These are phyloP conservation scores for Lutjanus argentimaculatus DNA, from an alignment of 2,797 vertebrate genomes.

Conservation along the genomic window DNA sequence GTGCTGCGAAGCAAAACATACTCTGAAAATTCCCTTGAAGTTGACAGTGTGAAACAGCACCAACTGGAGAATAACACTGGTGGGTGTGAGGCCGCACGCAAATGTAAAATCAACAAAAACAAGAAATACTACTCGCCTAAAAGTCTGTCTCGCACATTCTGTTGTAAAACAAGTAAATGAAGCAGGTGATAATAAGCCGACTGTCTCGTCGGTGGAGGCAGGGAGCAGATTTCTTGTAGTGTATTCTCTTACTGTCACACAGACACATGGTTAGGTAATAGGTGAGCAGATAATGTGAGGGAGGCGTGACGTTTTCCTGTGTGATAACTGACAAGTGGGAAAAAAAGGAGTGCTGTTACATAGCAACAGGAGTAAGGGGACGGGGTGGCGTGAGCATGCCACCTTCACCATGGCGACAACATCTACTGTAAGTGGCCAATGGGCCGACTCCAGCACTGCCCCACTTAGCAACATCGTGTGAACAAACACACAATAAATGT, in stretches of 20 bases:
- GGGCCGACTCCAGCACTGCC: slow-evolving; percentile 32
- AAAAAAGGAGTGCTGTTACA: slow-evolving; percentile 54
- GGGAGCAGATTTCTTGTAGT: neutral
- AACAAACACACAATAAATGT: slow-evolving; percentile 39
- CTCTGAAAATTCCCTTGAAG: slow-evolving; percentile 54
- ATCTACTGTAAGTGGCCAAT: slow-evolving; percentile 65
- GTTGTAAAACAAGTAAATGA: slow-evolving; percentile 3
- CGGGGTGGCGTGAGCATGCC: slow-evolving; percentile 35
- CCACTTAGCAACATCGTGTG: slow-evolving; percentile 36
- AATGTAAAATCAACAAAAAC: slow-evolving; percentile 11
- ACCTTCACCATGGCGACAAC: slow-evolving; percentile 76
- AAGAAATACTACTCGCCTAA: slow-evolving; percentile 9
- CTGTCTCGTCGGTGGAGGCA: neutral
- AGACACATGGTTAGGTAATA: slow-evolving; percentile 2
- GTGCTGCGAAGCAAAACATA: slow-evolving; percentile 52
- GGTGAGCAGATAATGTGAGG: slow-evolving; percentile 53
- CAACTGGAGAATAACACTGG: slow-evolving; percentile 44
- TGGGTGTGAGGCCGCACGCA: slow-evolving; percentile 45
- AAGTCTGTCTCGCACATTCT: slow-evolving; percentile 16
- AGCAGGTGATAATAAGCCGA: slow-evolving; percentile 3
- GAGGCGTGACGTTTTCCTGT: slow-evolving; percentile 48
- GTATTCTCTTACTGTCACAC: neutral
- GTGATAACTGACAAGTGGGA: slow-evolving; percentile 53
- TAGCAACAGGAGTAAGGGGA: slow-evolving; percentile 63
- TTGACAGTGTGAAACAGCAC: slow-evolving; percentile 64